Evolutionary conservation across 1,140 invertebrate genomes (phyloP), one percentile per base, ranked within the genome.

Genomic region (Physella acuta): DNA sequence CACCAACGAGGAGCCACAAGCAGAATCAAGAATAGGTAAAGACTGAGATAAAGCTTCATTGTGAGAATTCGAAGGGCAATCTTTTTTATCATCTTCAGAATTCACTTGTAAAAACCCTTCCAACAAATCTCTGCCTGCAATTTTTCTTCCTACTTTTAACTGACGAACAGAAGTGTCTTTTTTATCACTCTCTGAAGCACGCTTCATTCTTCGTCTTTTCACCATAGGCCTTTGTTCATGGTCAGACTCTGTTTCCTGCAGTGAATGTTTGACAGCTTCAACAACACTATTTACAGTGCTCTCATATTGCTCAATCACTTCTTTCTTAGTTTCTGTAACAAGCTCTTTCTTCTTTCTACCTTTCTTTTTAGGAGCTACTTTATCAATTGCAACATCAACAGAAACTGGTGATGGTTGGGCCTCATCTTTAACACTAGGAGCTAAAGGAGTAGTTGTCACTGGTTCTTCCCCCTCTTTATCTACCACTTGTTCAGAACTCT

Each of bases 311-410:
- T 63, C 68, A 55, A 68, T 68, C 60, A 61, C 73, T 68, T 62
- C 51, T 49, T 67, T 73, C 67, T 68, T 68, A 58, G 71, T 39
- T 61, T 77, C 75, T 17, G 60, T 64, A 16, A 51, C n/a, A 20
- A 62, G 34, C 20, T 71, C 44, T 68, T 71, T 76, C 14, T 73
- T 75, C 63, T 76, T 76, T 31, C 73, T 73, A 89, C 86, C 66
- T 86, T 87, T 76, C 53, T 79, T 76, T 59, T 74, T 76, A 34
- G 11, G 11, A 11, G 44, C 11, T n/a, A 49, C 44, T 49, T 11
- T n/a, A 49, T 49, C 44, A 49, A n/a, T n/a, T 14, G 11, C n/a
- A 49, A n/a, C 11, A n/a, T n/a, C n/a, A n/a, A n/a, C n/a, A n/a
- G n/a, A n/a, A n/a, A n/a, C n/a, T n/a, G 58, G 58, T 26, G 58